A percentile compares a stretch with the other conserved stretches of the same genome.
These are phyloP conservation scores for Ophion ventricosus DNA, from an alignment of 2,888 invertebrate species.

Conservation along the genomic window DNA sequence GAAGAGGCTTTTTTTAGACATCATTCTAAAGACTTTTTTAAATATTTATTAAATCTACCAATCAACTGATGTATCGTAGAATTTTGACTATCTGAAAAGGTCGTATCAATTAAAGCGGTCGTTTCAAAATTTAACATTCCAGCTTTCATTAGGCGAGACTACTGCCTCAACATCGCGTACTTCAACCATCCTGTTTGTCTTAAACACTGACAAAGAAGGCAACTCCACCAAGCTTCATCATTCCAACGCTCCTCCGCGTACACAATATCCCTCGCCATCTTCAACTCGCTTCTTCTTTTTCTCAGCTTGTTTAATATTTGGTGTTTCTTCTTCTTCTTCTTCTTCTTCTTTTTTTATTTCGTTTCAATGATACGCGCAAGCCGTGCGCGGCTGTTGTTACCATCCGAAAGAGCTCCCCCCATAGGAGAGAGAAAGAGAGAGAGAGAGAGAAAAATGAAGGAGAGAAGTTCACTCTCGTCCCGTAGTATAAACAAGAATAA, in stretches of 20 bases:
- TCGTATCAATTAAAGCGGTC: background rate
- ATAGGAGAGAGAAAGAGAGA: background rate
- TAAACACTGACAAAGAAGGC: conserved; percentile 63
- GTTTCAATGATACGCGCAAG: conserved; percentile 46
- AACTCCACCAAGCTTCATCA: conserved; percentile 36
- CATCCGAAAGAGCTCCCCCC: conserved; percentile 15
- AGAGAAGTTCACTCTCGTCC: conserved; percentile 29
- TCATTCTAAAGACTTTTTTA: too few relatives aligned
- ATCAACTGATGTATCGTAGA: too few relatives aligned
- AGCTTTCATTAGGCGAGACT: background rate
- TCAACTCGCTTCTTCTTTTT: background rate
- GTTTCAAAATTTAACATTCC: background rate
- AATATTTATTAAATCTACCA: too few relatives aligned
- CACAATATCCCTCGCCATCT: conserved; percentile 24
- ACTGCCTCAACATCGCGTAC: conserved; percentile 33
- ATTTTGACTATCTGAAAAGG: too few relatives aligned
- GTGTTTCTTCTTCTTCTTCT: conserved; percentile 46
- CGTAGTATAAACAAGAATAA: conserved; percentile 23
- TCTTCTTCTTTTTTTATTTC: conserved; percentile 21
- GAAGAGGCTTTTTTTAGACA: background rate
- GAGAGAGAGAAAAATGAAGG: conserved; percentile 20
- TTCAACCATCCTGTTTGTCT: conserved; percentile 65
- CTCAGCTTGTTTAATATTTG: background rate
- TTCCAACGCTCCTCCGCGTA: conserved; percentile 40
- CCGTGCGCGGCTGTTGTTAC: conserved; percentile 63